Evolutionary conservation across 92 coral and sea anemone species (phyloP).

Genomic region (Epizoanthus ramosus): DNA sequence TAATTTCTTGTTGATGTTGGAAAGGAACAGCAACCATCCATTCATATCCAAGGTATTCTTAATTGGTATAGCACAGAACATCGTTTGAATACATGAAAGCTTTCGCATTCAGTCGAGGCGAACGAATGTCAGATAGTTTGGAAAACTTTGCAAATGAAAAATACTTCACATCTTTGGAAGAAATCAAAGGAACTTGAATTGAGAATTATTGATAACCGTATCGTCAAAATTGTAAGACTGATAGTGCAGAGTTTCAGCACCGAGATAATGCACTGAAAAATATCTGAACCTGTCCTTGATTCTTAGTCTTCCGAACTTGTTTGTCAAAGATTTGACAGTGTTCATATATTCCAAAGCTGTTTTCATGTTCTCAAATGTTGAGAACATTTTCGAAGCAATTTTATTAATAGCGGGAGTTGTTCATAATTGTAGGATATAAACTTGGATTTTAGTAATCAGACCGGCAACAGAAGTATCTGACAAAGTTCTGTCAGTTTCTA

Average conservation of each 20-base stretch:
- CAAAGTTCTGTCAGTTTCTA: too few relatives aligned
- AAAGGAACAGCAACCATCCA: not conserved
- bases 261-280: not conserved
- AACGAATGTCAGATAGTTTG: not conserved
- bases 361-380: too few relatives aligned
- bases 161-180: not conserved
- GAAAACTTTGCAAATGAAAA: not conserved
- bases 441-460: too few relatives aligned
- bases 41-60: not conserved
- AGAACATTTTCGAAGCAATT: too few relatives aligned
- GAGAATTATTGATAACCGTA: not conserved
- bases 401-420: too few relatives aligned
- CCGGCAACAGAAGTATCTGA: too few relatives aligned
- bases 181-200: not conserved
- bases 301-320: too few relatives aligned
- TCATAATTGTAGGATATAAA: too few relatives aligned
- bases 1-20: not conserved
- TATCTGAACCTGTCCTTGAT: too few relatives aligned
- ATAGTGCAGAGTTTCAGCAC: not conserved
- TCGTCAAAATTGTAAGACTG: too few relatives aligned
- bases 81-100: not conserved
- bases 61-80: not conserved
- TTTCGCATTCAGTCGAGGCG: not conserved
- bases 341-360: too few relatives aligned
- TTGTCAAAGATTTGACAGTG: too few relatives aligned